Evolutionary conservation across 2,888 invertebrate genomes (phyloP).

Genomic region (Lampropteryx suffumata): DNA sequence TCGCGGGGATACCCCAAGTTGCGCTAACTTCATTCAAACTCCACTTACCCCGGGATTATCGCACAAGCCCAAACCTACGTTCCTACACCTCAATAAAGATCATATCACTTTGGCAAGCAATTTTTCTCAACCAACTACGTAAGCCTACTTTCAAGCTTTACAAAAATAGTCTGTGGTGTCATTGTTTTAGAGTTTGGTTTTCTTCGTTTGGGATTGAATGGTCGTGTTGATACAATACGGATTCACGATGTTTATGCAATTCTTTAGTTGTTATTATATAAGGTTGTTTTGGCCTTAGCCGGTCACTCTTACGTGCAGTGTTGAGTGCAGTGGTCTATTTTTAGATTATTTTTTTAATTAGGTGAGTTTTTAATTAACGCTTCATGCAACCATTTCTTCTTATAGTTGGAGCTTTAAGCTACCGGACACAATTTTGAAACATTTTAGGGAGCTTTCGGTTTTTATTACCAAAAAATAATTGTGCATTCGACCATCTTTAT

Average conservation of each 20-base stretch:
- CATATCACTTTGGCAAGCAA: constrained; percentile 33
- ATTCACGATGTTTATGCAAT: constrained; percentile 76
- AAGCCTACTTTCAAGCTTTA: constrained; percentile 28
- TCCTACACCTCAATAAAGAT: constrained; percentile 29
- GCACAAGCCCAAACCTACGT: constrained; percentile 38
- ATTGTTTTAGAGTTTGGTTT: constrained; percentile 33
- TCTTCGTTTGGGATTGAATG: constrained; percentile 14
- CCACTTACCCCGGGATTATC: constrained; percentile 35
- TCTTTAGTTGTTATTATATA: constrained; percentile 81
- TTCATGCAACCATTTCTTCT: too few species aligned
- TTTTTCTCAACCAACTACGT: constrained; percentile 32
- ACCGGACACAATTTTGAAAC: too few species aligned
- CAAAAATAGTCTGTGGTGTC: constrained; percentile 29
- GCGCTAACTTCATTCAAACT: constrained; percentile 72
- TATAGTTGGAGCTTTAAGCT: too few species aligned
- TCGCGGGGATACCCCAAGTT: constrained; percentile 75
- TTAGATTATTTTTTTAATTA: constrained; percentile 36
- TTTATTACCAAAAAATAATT: too few species aligned
- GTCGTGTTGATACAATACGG: constrained; percentile 54
- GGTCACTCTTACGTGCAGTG: constrained; percentile 65
- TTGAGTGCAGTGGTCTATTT: constrained; percentile 64
- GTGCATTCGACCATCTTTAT: too few species aligned
- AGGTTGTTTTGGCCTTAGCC: constrained; percentile 59
- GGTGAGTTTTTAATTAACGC: constrained; percentile 49
- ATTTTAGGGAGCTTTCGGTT: too few species aligned